Percentiles rank a stretch among this genome's conserved stretches.
These are phyloP conservation scores for Euzetes globulus DNA, from an alignment of 2,888 invertebrate genomes.

Conservation along the genomic window DNA sequence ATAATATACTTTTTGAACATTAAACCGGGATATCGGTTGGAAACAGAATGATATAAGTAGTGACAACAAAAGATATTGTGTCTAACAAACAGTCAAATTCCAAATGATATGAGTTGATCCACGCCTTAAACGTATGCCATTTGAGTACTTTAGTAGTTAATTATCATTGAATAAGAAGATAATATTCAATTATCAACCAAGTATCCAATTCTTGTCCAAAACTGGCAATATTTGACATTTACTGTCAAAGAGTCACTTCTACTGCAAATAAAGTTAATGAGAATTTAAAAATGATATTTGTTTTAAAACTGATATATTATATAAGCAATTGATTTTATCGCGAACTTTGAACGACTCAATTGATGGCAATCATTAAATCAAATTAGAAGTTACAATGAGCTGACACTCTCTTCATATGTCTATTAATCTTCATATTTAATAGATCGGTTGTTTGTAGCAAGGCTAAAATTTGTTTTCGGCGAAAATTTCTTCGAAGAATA, in stretches of 20 bases:
- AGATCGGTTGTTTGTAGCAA: background rate
- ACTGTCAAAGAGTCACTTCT: background rate
- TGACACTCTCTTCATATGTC: background rate
- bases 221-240: background rate
- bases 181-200: background rate
- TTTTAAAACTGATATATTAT: too few species aligned
- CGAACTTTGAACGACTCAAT: background rate
- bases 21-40: too few species aligned
- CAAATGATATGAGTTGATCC: background rate
- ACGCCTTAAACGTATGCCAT: slow-evolving; percentile 2
- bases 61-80: background rate
- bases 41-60: background rate
- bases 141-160: background rate
- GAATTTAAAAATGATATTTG: too few species aligned
- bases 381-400: background rate
- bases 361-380: background rate
- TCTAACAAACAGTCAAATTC: background rate
- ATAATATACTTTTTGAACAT: too few species aligned
- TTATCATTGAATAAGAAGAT: background rate
- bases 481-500: background rate
- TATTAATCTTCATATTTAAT: too few species aligned
- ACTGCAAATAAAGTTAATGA: too few species aligned
- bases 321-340: too few species aligned
- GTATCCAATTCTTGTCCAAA: background rate
- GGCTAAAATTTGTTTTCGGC: background rate